Percentiles rank a stretch among this genome's conserved stretches.
Evolutionary conservation across 2,113 vertebrate species (phyloP).

Genomic region (Miniopterus natalensis): DNA sequence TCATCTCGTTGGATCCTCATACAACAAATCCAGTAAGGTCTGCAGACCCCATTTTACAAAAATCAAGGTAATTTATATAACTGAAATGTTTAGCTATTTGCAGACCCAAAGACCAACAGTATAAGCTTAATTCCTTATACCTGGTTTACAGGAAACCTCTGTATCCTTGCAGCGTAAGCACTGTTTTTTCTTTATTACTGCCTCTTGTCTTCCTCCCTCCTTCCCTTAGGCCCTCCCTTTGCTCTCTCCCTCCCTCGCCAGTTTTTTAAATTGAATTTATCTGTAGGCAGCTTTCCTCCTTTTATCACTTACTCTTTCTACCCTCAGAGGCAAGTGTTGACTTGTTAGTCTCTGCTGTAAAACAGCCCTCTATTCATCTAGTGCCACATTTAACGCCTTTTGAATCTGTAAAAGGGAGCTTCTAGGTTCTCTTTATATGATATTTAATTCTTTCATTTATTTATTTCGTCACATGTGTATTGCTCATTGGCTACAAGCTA

Average conservation of each 20-base stretch:
- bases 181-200: conserved; percentile 1
- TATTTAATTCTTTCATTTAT: background rate
- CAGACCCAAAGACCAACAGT: background rate
- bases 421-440: background rate
- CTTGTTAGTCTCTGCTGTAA: background rate
- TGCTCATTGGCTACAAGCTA: background rate
- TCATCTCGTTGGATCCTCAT: background rate
- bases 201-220: background rate
- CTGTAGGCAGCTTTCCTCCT: background rate
- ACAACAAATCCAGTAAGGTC: background rate
- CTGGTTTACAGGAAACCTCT: background rate
- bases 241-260: background rate
- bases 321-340: background rate
- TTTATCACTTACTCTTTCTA: background rate
- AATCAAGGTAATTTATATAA: background rate
- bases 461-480: background rate
- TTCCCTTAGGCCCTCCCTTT: background rate
- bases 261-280: conserved; percentile 2
- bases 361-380: background rate
- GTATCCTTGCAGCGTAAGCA: conserved; percentile 10
- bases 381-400: background rate
- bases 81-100: conserved; percentile 40
- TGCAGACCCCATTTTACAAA: background rate
- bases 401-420: background rate
- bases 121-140: background rate